Percentiles rank a stretch among this genome's conserved stretches.
These are phyloP conservation scores for Stegostoma tigrinum DNA, from an alignment of 2,113 vertebrate genomes.

Conservation along the genomic window DNA sequence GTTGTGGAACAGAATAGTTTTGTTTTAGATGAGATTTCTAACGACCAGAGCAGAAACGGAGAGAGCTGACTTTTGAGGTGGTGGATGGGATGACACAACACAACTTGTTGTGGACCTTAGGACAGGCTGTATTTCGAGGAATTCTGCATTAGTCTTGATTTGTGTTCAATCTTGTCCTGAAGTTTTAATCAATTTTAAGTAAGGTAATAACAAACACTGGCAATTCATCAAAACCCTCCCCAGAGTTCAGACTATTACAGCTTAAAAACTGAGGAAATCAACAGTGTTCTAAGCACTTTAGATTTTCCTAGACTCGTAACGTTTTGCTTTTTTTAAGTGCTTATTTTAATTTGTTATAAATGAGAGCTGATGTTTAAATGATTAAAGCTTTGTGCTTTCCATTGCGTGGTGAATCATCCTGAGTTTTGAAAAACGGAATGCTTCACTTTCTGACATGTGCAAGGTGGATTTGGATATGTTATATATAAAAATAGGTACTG, in stretches of 20 bases:
- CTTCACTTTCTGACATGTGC: background rate
- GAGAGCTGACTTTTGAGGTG: too few relatives aligned
- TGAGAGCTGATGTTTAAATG: background rate
- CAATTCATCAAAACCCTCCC: background rate
- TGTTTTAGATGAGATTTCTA: background rate
- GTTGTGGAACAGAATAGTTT: background rate
- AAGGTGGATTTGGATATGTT: background rate
- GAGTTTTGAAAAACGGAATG: background rate
- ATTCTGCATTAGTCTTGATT: background rate
- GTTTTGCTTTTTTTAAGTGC: background rate
- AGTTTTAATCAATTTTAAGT: background rate
- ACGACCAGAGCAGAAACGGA: background rate
- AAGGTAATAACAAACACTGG: background rate
- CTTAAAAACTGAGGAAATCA: background rate
- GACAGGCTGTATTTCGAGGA: background rate
- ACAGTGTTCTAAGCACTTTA: background rate
- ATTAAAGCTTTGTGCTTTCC: background rate
- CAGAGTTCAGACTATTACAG: background rate
- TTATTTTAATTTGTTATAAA: background rate
- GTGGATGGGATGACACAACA: too few relatives aligned
- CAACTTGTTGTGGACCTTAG: background rate
- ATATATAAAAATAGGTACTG: background rate
- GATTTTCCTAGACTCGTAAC: background rate
- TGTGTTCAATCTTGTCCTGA: background rate
- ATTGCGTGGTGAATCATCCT: background rate